A percentile compares a stretch with the other conserved stretches of the same genome.
Conservation (phyloP, 1,140 invertebrate genomes). For the Drosophila grimshawi region DNA sequence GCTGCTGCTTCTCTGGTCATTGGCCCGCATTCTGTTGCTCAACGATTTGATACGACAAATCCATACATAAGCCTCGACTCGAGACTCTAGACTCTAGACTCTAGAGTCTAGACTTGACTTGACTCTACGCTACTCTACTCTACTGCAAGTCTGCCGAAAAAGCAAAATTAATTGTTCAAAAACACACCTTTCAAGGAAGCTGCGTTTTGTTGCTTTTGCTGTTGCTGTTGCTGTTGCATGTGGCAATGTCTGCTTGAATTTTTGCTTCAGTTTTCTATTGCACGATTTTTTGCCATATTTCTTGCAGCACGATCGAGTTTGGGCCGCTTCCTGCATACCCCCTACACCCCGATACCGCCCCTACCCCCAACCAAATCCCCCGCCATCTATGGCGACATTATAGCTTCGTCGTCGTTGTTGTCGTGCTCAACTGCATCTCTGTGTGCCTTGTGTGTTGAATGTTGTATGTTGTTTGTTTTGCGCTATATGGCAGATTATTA, state of each 20-base stretch:
- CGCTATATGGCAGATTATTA: slow-evolving; percentile 48
- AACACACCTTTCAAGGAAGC: slow-evolving; percentile 73
- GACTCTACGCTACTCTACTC: not conserved
- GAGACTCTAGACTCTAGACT: not conserved
- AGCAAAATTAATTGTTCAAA: slow-evolving; percentile 81
- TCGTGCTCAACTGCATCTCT: slow-evolving; percentile 40
- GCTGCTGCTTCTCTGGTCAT: slow-evolving; percentile 29
- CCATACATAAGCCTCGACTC: slow-evolving; percentile 14
- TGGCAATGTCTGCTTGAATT: slow-evolving; percentile 8
- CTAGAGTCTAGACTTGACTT: not conserved
- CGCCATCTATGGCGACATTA: slow-evolving; percentile 48
- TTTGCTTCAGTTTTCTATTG: slow-evolving; percentile 50
- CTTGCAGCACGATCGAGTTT: slow-evolving; percentile 42
- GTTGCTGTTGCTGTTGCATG: slow-evolving; percentile 5
- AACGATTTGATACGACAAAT: slow-evolving; percentile 58
- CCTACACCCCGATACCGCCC: not conserved
- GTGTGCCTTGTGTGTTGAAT: not conserved
- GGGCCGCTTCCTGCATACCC: slow-evolving; percentile 11
- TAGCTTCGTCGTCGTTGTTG: slow-evolving; percentile 28
- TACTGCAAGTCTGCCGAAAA: slow-evolving; percentile 52
- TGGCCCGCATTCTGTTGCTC: slow-evolving; percentile 70
- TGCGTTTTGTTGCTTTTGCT: slow-evolving; percentile 3
- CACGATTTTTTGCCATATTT: slow-evolving; percentile 57
- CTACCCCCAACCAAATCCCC: not conserved
- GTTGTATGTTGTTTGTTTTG: slow-evolving; percentile 11